Evolutionary conservation across 1,140 invertebrate genomes (phyloP), one percentile per base, ranked within the genome.

Genomic region (Gryon sp.): DNA sequence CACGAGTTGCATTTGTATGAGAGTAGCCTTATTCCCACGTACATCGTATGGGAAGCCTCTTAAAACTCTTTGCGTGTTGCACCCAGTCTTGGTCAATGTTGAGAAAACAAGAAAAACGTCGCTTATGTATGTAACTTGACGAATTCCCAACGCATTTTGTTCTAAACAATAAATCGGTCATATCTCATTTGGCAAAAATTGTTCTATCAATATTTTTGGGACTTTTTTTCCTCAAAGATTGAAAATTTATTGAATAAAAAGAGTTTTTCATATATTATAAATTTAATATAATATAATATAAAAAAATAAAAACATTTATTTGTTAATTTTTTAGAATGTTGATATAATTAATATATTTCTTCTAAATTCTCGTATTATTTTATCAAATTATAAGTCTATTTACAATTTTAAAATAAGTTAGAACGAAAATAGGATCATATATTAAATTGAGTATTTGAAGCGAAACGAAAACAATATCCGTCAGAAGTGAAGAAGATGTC

Each of bases 11-110:
- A 59, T 60, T 40, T 9, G 52, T 69, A 59, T 62, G 41, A 43
- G 55, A 70, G 65, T 73, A 65, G 52, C 50, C 59, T 63, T 57
- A 70, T 74, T 74, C 62, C 53, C 59, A 69, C 69, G 75, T 81
- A 73, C 72, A 66, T 77, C 53, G 72, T 57, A 79, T 76, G 79
- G 79, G 76, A 83, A 80, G 74, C 73, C 76, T 73, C 77, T 82
- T 80, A 82, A 83, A 82, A 82, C 79, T 80, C 65, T 80, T 83
- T 82, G 76, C 79, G 79, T 82, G 79, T 81, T 59, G 40, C 38
- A 36, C 22, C 45, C 26, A 22, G 53, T 40, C 50, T 34, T 45
- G 72, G 60, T 57, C 70, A 65, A 73, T 70, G 57, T 59, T 70
- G 63, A 74, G 55, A 63, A 53, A 41, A 53, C 60, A 60, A 74